phyloP scores from a whole-genome alignment of 1,140 invertebrate species.

The Drosophila sechellia region DNA sequence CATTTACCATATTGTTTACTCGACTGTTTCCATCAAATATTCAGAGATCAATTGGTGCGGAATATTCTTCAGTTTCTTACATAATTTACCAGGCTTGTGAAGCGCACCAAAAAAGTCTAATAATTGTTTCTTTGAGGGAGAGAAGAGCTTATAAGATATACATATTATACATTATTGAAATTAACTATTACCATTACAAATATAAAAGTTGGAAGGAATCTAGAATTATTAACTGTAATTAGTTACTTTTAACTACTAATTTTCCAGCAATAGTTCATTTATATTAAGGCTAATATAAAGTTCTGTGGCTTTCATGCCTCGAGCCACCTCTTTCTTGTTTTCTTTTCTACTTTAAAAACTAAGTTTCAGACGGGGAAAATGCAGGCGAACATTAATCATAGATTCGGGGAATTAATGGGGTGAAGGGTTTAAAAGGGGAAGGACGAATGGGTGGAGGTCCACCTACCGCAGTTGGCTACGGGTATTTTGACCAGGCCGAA shows the following conservation, averaged over 20 bases:
- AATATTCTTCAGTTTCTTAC: constrained; percentile 34
- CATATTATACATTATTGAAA: too few relatives aligned
- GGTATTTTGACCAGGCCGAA: constrained; percentile 36
- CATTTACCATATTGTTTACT: constrained; percentile 51
- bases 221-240: too few relatives aligned
- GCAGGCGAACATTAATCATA: constrained; percentile 59
- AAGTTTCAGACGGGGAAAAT: not conserved
- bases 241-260: too few relatives aligned
- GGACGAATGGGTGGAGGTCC: not conserved
- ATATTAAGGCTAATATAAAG: constrained; percentile 9
- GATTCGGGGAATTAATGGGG: constrained; percentile 24
- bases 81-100: constrained; percentile 8
- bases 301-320: not conserved
- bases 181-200: too few relatives aligned
- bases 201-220: too few relatives aligned
- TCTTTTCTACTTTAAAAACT: constrained; percentile 18
- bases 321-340: not conserved
- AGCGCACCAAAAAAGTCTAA: constrained; percentile 4
- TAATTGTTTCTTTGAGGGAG: constrained; percentile 10
- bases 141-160: not conserved
- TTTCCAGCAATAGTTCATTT: not conserved
- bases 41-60: constrained; percentile 47
- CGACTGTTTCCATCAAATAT: constrained; percentile 52
- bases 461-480: constrained; percentile 13
- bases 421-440: not conserved